phyloP scores from a whole-genome alignment of 2,113 vertebrate species.

The Nyctereutes procyonoides region DNA sequence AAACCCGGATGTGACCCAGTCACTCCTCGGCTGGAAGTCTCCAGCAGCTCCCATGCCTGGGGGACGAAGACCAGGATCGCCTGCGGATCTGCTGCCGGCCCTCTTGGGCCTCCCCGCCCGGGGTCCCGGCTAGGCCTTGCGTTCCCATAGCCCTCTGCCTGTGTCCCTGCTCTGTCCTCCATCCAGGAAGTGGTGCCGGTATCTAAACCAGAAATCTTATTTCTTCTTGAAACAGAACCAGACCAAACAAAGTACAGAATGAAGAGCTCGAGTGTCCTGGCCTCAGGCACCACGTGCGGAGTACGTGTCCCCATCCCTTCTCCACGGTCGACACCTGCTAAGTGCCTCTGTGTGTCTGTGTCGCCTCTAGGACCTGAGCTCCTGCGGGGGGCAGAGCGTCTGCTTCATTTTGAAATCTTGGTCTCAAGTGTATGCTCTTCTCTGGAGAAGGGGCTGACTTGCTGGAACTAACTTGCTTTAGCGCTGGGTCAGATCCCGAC shows the following conservation, averaged over 20 bases:
- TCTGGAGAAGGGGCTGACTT: background rate
- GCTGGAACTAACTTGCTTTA: background rate
- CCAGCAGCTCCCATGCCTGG: background rate
- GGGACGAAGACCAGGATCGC: accelerated
- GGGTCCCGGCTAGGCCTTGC: too few relatives aligned
- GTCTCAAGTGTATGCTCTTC: background rate
- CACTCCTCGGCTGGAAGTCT: background rate
- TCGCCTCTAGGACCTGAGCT: background rate
- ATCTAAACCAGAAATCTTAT: background rate
- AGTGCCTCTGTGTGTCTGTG: background rate
- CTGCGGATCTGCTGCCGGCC: background rate
- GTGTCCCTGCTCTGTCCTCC: background rate
- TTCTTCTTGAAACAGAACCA: background rate
- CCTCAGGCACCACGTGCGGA: background rate
- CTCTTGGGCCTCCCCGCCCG: too few relatives aligned
- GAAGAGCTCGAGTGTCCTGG: background rate
- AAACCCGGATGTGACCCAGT: background rate
- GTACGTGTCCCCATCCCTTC: accelerated
- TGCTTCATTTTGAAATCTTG: background rate
- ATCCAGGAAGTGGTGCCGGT: too few relatives aligned
- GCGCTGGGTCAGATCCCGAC: background rate
- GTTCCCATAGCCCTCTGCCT: background rate
- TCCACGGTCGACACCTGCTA: background rate
- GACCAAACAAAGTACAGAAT: too few relatives aligned
- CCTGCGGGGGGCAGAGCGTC: background rate